Conservation (phyloP, 2,797 vertebrate species). For the Echeneis naucrates region DNA sequence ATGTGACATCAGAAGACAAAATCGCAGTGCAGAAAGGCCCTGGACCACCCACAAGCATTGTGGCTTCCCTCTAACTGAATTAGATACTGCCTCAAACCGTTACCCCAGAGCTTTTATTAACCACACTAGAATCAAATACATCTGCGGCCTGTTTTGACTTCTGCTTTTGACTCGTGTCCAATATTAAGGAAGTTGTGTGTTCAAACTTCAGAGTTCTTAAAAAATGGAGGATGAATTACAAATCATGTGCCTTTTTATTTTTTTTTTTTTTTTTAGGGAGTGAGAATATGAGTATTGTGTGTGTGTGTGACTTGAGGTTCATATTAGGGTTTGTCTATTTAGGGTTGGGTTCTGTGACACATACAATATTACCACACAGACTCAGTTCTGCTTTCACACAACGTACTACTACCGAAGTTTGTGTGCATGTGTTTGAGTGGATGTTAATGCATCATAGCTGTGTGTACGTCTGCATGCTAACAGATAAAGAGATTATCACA, state of each 20-base stretch:
- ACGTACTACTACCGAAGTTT: constrained; percentile 21
- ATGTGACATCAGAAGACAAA: constrained; percentile 77
- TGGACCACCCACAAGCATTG: constrained; percentile 68
- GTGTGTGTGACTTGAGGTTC: background rate
- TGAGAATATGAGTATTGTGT: background rate
- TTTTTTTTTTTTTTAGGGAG: too few species aligned
- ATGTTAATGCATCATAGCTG: background rate
- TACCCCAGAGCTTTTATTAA: constrained; percentile 64
- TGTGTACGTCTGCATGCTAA: background rate
- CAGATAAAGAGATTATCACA: background rate
- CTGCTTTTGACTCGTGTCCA: constrained; percentile 71
- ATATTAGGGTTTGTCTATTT: constrained; percentile 38
- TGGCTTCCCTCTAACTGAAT: constrained; percentile 70
- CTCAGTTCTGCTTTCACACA: constrained; percentile 23
- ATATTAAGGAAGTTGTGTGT: constrained; percentile 66
- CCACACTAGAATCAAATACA: constrained; percentile 58
- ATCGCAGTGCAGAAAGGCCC: constrained; percentile 63
- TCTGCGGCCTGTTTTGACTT: constrained; percentile 67
- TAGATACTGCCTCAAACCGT: constrained; percentile 60
- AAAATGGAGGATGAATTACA: constrained; percentile 26
- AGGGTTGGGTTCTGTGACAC: constrained; percentile 44
- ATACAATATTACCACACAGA: constrained; percentile 23
- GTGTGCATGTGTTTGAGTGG: constrained; percentile 23
- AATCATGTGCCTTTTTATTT: constrained; percentile 6
- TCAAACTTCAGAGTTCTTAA: constrained; percentile 30